phyloP scores from a whole-genome alignment of 1,140 invertebrate genomes.

The Drosophila lacteicornis region DNA sequence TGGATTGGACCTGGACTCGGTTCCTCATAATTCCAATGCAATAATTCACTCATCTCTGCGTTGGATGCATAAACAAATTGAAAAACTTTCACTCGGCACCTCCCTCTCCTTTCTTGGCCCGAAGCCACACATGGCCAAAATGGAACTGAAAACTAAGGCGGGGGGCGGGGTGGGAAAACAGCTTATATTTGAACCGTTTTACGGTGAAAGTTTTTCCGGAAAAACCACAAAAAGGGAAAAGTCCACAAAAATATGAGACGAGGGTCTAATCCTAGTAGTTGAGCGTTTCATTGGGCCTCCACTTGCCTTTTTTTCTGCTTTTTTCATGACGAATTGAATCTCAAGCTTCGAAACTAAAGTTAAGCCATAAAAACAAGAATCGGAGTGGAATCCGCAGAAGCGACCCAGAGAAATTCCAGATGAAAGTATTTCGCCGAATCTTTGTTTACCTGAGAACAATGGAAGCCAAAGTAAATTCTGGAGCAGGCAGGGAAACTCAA shows the following conservation, averaged over 20 bases:
- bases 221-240: conserved; percentile 15
- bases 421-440: conserved; percentile 27
- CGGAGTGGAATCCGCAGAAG: not conserved
- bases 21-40: conserved; percentile 65
- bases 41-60: conserved; percentile 72
- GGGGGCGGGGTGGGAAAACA: conserved; percentile 5
- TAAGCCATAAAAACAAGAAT: conserved; percentile 9
- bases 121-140: conserved; percentile 1
- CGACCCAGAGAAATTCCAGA: conserved; percentile 15
- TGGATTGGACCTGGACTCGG: conserved; percentile 9
- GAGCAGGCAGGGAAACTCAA: conserved; percentile 27
- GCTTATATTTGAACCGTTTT: conserved; percentile 57
- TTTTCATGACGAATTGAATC: conserved; percentile 20
- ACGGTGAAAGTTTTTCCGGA: conserved; percentile 40
- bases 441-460: conserved; percentile 46
- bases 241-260: conserved; percentile 20
- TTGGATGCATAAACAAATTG: conserved; percentile 78
- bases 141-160: not conserved
- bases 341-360: not conserved
- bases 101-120: conserved; percentile 1
- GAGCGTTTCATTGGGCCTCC: conserved; percentile 31
- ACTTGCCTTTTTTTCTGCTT: not conserved
- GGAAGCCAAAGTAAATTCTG: conserved; percentile 40
- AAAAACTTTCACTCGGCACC: conserved; percentile 61
- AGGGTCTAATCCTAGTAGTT: conserved; percentile 46